These are phyloP conservation scores for Mus spretus DNA, from an alignment of 2,797 vertebrate genomes.

Conservation along the genomic window DNA sequence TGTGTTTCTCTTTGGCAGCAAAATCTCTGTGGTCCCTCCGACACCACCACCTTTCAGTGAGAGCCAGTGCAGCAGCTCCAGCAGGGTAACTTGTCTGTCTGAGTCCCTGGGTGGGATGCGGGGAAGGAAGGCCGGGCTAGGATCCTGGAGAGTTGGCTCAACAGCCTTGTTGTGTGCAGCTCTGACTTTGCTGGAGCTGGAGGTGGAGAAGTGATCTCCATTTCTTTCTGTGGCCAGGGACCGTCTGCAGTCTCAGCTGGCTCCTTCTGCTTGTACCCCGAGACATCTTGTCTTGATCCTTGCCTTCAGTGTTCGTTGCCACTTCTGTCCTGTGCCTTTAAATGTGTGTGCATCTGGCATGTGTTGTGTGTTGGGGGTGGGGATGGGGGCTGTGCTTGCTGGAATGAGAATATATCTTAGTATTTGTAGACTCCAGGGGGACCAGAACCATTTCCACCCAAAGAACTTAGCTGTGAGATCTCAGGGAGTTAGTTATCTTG, in stretches of 20 bases:
- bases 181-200: fast-evolving
- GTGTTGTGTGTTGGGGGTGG: fast-evolving
- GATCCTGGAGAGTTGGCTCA: background rate
- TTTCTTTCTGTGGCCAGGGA: fast-evolving
- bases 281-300: background rate
- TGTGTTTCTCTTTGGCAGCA: conserved; percentile 85
- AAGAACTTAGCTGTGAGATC: background rate
- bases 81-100: conserved; percentile 86
- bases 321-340: background rate
- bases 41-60: conserved; percentile 93
- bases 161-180: background rate
- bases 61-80: conserved; percentile 78
- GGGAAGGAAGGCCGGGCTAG: fast-evolving
- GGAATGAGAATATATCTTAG: background rate
- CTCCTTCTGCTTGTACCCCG: background rate
- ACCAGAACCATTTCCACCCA: background rate
- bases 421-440: background rate
- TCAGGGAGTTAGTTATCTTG: background rate
- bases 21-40: conserved; percentile 94
- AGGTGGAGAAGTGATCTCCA: fast-evolving
- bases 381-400: background rate
- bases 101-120: background rate
- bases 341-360: background rate
- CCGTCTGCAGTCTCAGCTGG: fast-evolving
- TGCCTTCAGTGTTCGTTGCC: background rate